Evolutionary conservation across 1,140 invertebrate genomes (phyloP), one percentile per base, ranked within the genome.

Genomic region (Ceratitis capitata): DNA sequence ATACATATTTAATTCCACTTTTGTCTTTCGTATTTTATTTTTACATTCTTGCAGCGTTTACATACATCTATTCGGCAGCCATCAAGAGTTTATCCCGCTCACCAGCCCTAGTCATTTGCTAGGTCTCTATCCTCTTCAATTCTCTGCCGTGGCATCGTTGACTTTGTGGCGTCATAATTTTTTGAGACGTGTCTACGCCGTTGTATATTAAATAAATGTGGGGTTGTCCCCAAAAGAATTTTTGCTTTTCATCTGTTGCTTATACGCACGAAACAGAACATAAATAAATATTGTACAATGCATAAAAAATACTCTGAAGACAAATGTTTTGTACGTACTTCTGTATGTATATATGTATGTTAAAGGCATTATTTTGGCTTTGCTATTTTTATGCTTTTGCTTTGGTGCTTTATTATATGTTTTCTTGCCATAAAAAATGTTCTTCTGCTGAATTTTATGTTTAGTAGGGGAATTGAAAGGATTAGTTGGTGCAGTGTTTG

Each of bases 341-440:
- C 12, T 14, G 6, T 78, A 26, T 45, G 32, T 23, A 23, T 7
- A 10, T 45, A 3, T 42, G 6, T 74, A 23, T n/a, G n/a, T 42
- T 39, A 16, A 39, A 19, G 0, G n/a, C 39, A 26, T 47, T 23
- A 45, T 78, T 78, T n/a, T 26, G 39, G 35, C n/a, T 78, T 78
- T 78, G 69, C 69, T 78, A 78, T 78, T 78, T 78, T 45, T 78
- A 78, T 78, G 69, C 39, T n/a, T n/a, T n/a, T n/a, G 69, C 69
- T 35, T 69, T 2, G 29, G n/a, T n/a, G n/a, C n/a, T n/a, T n/a
- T 56, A 9, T 78, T 78, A 45, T 78, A 78, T 78, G 69, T 45
- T 35, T 45, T 78, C 39, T 35, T 78, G 39, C 32, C 69, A 45
- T 47, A 78, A 78, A 69, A 78, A 78, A 78, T 78, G 35, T 26